Evolutionary conservation across 2,113 vertebrate genomes (phyloP).

Genomic region (Nanorana parkeri): DNA sequence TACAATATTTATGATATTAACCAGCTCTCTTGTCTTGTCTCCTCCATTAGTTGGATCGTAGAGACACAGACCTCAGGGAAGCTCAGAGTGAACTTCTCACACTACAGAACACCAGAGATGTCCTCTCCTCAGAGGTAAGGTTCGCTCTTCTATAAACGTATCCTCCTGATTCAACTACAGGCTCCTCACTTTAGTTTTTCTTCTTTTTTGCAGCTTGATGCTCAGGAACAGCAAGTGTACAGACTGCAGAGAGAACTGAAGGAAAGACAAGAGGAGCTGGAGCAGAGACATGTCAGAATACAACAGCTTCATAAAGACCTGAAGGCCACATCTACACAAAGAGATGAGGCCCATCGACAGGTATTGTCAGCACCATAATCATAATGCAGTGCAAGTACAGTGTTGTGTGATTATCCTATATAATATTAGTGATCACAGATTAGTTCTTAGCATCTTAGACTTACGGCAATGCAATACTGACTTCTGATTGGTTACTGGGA

Average conservation of each 20-base stretch:
- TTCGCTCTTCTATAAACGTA: not conserved
- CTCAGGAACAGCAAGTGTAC: conserved; percentile 88
- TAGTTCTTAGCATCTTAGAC: too few relatives aligned
- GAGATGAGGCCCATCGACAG: conserved; percentile 72
- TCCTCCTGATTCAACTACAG: conserved; percentile 20
- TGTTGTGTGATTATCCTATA: too few relatives aligned
- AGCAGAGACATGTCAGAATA: conserved; percentile 70
- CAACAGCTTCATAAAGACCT: conserved; percentile 68
- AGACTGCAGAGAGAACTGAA: conserved; percentile 81
- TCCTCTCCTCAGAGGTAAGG: conserved; percentile 74
- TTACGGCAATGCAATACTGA: too few relatives aligned
- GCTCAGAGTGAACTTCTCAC: conserved; percentile 65
- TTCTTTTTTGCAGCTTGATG: conserved; percentile 89
- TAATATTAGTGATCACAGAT: too few relatives aligned
- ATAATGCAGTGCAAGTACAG: too few relatives aligned
- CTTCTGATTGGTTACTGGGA: too few relatives aligned
- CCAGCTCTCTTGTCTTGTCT: conserved; percentile 61
- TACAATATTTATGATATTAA: not conserved
- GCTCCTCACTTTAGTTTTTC: conserved; percentile 59
- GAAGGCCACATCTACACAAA: conserved; percentile 66
- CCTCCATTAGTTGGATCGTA: conserved; percentile 67
- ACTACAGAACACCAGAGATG: conserved; percentile 71
- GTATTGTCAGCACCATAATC: conserved; percentile 63
- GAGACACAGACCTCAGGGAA: conserved; percentile 66
- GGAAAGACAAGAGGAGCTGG: conserved; percentile 79